Conservation (phyloP, 2,113 vertebrate species). For the Notechis scutatus region DNA sequence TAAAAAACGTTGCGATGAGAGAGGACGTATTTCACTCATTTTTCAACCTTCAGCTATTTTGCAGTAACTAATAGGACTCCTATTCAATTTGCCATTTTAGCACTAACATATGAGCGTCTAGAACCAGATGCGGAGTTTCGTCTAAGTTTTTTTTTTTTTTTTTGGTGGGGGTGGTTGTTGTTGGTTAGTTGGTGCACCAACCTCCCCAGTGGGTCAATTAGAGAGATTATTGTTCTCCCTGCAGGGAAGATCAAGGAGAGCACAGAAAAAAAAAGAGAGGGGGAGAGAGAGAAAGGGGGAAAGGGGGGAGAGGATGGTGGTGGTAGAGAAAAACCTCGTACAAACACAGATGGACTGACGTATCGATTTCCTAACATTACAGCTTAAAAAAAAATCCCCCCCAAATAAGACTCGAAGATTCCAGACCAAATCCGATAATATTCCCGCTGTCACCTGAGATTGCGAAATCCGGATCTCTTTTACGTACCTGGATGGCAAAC, state of each 20-base stretch:
- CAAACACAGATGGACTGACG: conserved; percentile 88
- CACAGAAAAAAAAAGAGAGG: conserved; percentile 47
- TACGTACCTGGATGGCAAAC: conserved; percentile 25
- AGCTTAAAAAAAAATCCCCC: not conserved
- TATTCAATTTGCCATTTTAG: conserved; percentile 64
- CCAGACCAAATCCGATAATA: conserved; percentile 67
- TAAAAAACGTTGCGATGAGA: conserved; percentile 14
- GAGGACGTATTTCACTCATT: conserved; percentile 37
- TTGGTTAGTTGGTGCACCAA: conserved; percentile 65
- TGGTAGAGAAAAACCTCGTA: conserved; percentile 57
- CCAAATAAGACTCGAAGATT: conserved; percentile 61
- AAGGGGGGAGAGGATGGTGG: not conserved
- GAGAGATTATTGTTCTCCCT: conserved; percentile 99
- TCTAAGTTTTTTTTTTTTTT: conserved; percentile 71
- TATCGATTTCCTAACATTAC: conserved; percentile 87
- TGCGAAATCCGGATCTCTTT: conserved; percentile 17
- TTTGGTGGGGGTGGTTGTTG: not conserved
- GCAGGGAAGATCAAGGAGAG: conserved; percentile 88
- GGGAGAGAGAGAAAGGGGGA: not conserved
- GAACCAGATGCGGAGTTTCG: conserved; percentile 88
- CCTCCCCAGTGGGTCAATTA: conserved; percentile 99
- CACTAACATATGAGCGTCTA: conserved; percentile 83
- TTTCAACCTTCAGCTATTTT: conserved; percentile 37
- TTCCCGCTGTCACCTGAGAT: conserved; percentile 49
- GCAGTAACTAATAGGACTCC: conserved; percentile 37